phyloP scores from a whole-genome alignment of 2,888 invertebrate species.

The Ariolimax columbianus region DNA sequence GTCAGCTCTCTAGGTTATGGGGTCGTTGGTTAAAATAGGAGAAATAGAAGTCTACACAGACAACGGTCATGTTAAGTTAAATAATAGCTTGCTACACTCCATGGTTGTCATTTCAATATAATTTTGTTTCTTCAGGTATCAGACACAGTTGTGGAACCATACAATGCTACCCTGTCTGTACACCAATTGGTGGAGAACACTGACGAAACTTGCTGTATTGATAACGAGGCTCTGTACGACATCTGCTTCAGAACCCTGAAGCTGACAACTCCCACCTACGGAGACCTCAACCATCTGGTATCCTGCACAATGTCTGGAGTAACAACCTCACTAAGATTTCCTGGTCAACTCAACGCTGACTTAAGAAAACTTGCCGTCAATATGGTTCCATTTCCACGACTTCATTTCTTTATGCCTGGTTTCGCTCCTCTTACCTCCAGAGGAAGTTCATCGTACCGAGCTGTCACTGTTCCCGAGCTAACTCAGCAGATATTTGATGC shows the following conservation, averaged over 20 bases:
- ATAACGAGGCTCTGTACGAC: slow-evolving; percentile 93
- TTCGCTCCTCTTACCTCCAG: slow-evolving; percentile 78
- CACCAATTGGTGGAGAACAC: slow-evolving; percentile 85
- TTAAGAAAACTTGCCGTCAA: slow-evolving; percentile 71
- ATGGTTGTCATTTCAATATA: too few relatives aligned
- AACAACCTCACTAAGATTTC: slow-evolving; percentile 92
- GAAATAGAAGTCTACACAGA: too few relatives aligned
- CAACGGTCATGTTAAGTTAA: too few relatives aligned
- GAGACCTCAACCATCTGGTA: slow-evolving; percentile 90
- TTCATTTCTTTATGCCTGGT: slow-evolving; percentile 79
- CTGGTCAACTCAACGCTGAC: slow-evolving; percentile 80
- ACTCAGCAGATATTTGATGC: slow-evolving; percentile 83
- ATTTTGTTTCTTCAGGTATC: slow-evolving; percentile 82
- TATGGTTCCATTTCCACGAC: slow-evolving; percentile 78
- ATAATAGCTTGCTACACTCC: too few relatives aligned
- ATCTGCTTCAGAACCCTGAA: slow-evolving; percentile 94
- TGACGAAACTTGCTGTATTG: slow-evolving; percentile 92
- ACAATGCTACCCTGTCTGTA: slow-evolving; percentile 89
- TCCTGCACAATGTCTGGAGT: slow-evolving; percentile 81
- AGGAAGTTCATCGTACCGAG: slow-evolving; percentile 75
- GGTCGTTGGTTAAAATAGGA: too few relatives aligned
- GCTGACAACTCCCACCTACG: slow-evolving; percentile 89
- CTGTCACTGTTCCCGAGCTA: slow-evolving; percentile 63
- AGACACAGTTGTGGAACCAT: slow-evolving; percentile 85
- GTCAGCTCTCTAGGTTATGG: too few relatives aligned